Base-by-base conservation (phyloP, 37 sponge, comb jelly and placozoan species). In the Geodia barretti region DNA sequence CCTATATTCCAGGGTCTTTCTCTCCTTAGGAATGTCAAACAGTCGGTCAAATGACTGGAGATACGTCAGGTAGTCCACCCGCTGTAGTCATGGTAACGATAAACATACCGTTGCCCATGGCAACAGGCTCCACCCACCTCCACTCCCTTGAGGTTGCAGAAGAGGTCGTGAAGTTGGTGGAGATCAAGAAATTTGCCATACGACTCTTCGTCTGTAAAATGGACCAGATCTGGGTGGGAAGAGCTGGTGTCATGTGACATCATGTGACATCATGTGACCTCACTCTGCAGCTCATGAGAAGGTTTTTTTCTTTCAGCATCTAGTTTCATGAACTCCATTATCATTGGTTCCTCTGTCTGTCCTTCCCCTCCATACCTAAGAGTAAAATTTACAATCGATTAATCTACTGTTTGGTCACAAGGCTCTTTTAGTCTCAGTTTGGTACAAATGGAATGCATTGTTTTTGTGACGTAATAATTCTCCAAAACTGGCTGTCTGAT, bases 161-260 rank as follows among this genome's bases (percentile, higher is more conserved):
- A 98, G 43, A 75, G 43, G 24, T 75, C 84, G 72, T 96, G 86
- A 19, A 84, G 19, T 40, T 80, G 67, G 60, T 98, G 99, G 24
- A 98, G 84, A 64, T 98, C 99, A 31, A 98, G 84, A 43, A 85
- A 96, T 82, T 92, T 93, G 24, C 99, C 99, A 79, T 96, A 98
- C 0, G 95, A 91, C 62, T 98, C 99, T 72, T 98, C 99, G 82
- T 98, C 99, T 33, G 92, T 84, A 82, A 98, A 98, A 23, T 92
- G 86, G 1, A 94, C 97, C 66, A 94, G n/a, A 64, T 92, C 93
- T 86, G 54, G 20, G 43, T 62, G 58, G 43, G n/a, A n/a, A n/a
- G 32, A 19, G 20, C 78, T 80, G 24, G 41, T 14, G 33, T 54
- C 30, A 32, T 47, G 30, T 71, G 32, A 47, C 54, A 47, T 17